A percentile compares a stretch with the other conserved stretches of the same genome.
phyloP scores from a whole-genome alignment of 2,797 vertebrate genomes.

The Anolis apletophallus region DNA sequence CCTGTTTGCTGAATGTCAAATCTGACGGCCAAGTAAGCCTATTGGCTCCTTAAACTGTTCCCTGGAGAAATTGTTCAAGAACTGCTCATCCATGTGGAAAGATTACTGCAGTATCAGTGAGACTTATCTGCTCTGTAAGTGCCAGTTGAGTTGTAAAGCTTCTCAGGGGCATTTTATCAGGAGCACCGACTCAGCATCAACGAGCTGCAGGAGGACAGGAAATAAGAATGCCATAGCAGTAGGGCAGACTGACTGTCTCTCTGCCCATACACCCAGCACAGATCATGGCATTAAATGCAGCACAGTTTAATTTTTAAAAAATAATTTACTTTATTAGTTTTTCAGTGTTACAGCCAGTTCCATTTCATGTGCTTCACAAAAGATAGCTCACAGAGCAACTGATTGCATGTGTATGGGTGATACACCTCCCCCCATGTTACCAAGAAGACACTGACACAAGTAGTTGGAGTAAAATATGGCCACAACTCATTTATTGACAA shows the following conservation, averaged over 20 bases:
- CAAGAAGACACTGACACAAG: no score
- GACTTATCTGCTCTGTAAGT: constrained; percentile 74
- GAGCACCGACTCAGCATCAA: constrained; percentile 60
- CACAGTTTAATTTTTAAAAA: neutral
- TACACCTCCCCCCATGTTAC: no score
- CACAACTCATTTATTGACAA: no score
- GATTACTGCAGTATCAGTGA: constrained; percentile 71
- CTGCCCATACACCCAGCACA: constrained; percentile 11
- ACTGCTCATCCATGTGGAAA: constrained; percentile 63
- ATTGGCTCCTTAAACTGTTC: constrained; percentile 47
- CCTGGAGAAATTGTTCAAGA: constrained; percentile 61
- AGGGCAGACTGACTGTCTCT: constrained; percentile 4
- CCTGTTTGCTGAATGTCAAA: constrained; percentile 32
- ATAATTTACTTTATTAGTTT: constrained; percentile 2
- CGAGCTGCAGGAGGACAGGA: constrained; percentile 48
- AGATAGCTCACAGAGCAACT: neutral
- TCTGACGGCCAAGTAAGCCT: constrained; percentile 56
- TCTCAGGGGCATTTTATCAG: constrained; percentile 74
- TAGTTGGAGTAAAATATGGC: no score
- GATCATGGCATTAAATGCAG: constrained; percentile 32
- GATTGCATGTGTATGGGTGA: no score
- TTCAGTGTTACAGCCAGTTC: neutral
- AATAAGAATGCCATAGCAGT: constrained; percentile 28
- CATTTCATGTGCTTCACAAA: neutral
- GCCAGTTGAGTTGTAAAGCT: constrained; percentile 74